phyloP scores from a whole-genome alignment of 2,797 vertebrate genomes.

The Etheostoma nigrum region DNA sequence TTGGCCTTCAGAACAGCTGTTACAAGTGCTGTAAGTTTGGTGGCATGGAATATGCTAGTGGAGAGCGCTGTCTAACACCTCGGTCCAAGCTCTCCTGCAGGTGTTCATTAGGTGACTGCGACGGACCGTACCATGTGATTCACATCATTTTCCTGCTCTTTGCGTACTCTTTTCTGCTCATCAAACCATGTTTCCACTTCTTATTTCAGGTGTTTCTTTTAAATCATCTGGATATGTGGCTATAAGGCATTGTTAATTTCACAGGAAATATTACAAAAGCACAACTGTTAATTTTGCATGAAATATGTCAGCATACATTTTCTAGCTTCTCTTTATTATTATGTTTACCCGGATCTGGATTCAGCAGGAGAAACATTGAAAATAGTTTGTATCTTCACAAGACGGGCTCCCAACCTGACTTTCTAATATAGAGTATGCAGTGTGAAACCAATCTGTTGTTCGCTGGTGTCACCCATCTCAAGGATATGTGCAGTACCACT shows the following conservation, averaged over 20 bases:
- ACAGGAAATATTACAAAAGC: not conserved
- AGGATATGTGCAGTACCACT: slow-evolving; percentile 31
- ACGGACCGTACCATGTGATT: not conserved
- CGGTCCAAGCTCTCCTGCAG: not conserved
- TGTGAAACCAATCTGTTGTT: slow-evolving; percentile 42
- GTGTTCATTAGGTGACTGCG: not conserved
- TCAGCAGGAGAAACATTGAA: not conserved
- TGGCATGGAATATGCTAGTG: not conserved
- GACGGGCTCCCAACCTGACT: slow-evolving; percentile 34
- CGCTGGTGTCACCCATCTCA: slow-evolving; percentile 34
- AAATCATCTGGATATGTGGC: not conserved
- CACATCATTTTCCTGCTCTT: not conserved
- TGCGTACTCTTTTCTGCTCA: not conserved
- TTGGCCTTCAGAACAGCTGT: not conserved
- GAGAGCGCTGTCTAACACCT: not conserved
- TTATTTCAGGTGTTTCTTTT: not conserved
- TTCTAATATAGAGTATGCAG: slow-evolving; percentile 40
- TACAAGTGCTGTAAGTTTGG: not conserved
- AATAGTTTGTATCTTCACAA: slow-evolving; percentile 33
- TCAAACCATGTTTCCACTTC: not conserved
- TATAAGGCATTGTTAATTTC: not conserved
- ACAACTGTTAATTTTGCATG: not conserved
- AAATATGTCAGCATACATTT: not conserved
- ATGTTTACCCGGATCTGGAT: not conserved
- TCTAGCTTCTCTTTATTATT: not conserved